phyloP scores from a whole-genome alignment of 1,140 invertebrate genomes.

The Drosophila ambigua region DNA sequence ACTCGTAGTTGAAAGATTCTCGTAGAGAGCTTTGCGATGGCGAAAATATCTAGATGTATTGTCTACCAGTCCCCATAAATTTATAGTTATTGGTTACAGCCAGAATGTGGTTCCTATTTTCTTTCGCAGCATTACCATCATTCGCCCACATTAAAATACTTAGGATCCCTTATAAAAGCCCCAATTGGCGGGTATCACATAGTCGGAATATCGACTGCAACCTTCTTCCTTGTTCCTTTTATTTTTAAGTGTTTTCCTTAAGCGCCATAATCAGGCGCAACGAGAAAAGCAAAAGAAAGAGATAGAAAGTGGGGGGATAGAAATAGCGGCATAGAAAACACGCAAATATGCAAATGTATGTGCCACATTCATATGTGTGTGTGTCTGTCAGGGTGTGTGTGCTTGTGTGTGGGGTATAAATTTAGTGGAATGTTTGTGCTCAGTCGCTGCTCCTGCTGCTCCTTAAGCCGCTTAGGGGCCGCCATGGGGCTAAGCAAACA shows the following conservation, averaged over 20 bases:
- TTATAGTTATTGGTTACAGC: too few species aligned
- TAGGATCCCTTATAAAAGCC: not conserved
- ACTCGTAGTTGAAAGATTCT: too few species aligned
- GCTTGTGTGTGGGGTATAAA: constrained; percentile 33
- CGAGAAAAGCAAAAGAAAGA: constrained; percentile 33
- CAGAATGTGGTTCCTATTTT: too few species aligned
- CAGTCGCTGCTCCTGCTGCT: constrained; percentile 46
- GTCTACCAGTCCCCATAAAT: too few species aligned
- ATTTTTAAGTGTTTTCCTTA: constrained; percentile 81
- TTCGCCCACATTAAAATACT: too few species aligned
- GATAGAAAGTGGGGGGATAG: not conserved
- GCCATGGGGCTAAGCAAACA: constrained; percentile 70
- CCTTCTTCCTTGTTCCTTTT: constrained; percentile 4
- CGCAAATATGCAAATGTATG: constrained; percentile 78
- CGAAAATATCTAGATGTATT: too few species aligned
- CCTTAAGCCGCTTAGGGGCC: constrained; percentile 76
- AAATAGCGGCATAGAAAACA: constrained; percentile 68
- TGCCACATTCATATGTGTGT: constrained; percentile 29
- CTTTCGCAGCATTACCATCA: too few species aligned
- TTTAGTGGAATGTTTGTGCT: constrained; percentile 45
- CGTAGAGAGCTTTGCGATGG: too few species aligned
- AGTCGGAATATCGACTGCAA: too few species aligned
- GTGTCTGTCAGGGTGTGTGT: constrained; percentile 21
- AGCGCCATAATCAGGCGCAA: constrained; percentile 81
- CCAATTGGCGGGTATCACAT: not conserved